Conservation (phyloP, 2,888 invertebrate genomes). For the Eurytoma californica region DNA sequence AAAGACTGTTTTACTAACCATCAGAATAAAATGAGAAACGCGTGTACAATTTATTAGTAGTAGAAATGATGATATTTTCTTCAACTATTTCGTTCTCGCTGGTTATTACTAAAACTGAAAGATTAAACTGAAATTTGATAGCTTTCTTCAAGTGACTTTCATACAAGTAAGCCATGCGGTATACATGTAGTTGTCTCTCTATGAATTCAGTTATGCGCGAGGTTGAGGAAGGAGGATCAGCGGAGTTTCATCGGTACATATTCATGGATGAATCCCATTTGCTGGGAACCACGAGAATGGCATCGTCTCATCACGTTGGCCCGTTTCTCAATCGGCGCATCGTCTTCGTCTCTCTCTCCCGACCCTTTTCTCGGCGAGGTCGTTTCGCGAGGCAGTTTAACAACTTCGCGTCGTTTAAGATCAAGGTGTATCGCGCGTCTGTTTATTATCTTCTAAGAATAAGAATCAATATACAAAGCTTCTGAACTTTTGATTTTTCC, state of each 20-base stretch:
- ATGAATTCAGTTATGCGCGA: constrained; percentile 54
- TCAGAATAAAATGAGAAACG: no score
- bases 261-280: constrained; percentile 70
- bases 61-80: no score
- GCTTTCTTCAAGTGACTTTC: no score
- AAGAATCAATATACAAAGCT: constrained; percentile 32
- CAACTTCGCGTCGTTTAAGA: background rate
- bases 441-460: constrained; percentile 46
- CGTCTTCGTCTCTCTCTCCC: constrained; percentile 24
- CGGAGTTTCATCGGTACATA: constrained; percentile 65
- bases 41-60: no score
- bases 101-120: no score
- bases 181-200: constrained; percentile 4
- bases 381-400: constrained; percentile 4
- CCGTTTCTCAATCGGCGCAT: constrained; percentile 43
- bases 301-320: constrained; percentile 49
- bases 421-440: constrained; percentile 1
- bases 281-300: constrained; percentile 62
- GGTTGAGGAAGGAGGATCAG: constrained; percentile 47
- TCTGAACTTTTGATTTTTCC: background rate
- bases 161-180: no score
- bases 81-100: no score
- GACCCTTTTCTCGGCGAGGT: background rate
- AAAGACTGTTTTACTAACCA: no score
- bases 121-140: no score